Conservation (phyloP, 2,113 vertebrate genomes). For the Cyanocitta stelleri region DNA sequence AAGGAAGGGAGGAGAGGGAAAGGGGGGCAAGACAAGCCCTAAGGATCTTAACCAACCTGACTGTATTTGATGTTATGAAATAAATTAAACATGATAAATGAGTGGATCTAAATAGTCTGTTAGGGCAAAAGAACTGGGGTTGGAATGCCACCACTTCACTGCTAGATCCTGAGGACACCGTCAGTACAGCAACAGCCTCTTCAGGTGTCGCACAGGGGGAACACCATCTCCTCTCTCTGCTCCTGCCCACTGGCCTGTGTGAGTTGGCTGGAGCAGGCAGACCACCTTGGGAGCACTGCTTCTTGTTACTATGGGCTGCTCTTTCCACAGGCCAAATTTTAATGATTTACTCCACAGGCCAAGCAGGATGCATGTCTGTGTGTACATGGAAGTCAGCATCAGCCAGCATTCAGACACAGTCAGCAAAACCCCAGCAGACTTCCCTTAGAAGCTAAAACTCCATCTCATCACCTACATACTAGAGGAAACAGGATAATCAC, state of each 20-base stretch:
- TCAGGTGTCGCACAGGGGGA: rapidly evolving
- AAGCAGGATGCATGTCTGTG: background rate
- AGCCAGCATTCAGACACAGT: background rate
- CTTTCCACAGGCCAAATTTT: background rate
- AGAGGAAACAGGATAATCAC: background rate
- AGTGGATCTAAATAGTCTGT: background rate
- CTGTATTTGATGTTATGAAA: background rate
- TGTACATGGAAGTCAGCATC: background rate
- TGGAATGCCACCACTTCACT: background rate
- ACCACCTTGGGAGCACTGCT: background rate
- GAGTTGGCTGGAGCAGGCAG: background rate
- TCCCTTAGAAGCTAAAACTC: background rate
- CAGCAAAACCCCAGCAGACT: background rate
- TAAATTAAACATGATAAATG: background rate
- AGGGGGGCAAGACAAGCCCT: background rate
- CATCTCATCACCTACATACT: background rate
- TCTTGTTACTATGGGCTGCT: background rate
- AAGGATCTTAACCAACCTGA: background rate
- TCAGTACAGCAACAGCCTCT: background rate
- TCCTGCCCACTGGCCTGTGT: background rate
- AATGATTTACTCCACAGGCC: background rate
- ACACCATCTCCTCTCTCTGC: background rate
- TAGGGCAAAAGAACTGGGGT: background rate
- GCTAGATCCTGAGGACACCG: background rate
- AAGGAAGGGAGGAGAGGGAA: rapidly evolving